Evolutionary conservation across 1,140 invertebrate species (phyloP), one percentile per base, ranked within the genome.

Genomic region (Aphaenogaster ashmeadi): DNA sequence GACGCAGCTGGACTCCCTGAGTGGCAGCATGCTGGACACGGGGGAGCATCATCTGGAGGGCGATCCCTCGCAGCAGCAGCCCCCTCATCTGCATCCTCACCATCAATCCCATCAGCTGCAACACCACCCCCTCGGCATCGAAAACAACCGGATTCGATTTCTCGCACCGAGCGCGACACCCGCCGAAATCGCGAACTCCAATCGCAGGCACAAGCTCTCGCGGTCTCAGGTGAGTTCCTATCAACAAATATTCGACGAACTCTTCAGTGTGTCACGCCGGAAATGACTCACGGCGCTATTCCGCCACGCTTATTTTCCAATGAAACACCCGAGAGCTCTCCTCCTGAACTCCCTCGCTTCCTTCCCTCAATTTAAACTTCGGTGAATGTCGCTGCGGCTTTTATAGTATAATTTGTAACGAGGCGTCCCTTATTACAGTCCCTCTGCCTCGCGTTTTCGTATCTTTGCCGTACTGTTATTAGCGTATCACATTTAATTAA

Each of bases 1-100:
- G 90, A 97, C 96, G 88, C 96, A 97, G 93, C 95, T 97, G 88
- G 96, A 97, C 93, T 95, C 95, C 66, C 92, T 97, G 90, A 96
- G 96, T 91, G 95, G 95, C 94, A 95, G 95, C 74, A 96, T 96
- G 95, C 93, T 96, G 88, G 95, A 96, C 83, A 93, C 94, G 15
- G 93, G 94, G 50, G 94, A 95, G 9, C 94, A 95, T 75, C 91
- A 92, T 91, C 90, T 94, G 50, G 92, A 92, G 18, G 78, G 91
- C 64, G 81, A 89, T 60, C 85, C 92, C 88, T 78, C 87, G 79
- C 91, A 92, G 52, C 93, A 93, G 66, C 93, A 94, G 74, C 88
- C 91, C 52, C 93, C 92, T 66, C 93, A 92, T 27, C 91, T 91
- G 72, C 83, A 91, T 6, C 93, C 91, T 64, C 91, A 91, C 27